Conservation (phyloP, 2,797 vertebrate genomes). For the Taenioides sp. region DNA sequence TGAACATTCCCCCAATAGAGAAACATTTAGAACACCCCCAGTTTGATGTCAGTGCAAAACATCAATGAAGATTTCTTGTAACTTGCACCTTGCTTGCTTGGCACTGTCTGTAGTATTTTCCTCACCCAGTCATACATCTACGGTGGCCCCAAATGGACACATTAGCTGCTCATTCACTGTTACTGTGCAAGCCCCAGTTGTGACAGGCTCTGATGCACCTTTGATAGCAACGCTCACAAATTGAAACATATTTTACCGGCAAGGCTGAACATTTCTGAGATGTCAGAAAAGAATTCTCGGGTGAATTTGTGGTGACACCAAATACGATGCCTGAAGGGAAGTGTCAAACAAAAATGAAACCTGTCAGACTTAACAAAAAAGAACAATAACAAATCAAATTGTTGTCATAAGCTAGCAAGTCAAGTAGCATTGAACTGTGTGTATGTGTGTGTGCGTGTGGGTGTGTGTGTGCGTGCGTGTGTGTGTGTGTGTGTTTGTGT, state of each 20-base stretch:
- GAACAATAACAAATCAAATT: conserved; percentile 48
- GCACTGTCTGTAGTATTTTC: background rate
- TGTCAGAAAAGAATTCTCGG: conserved; percentile 39
- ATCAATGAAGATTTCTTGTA: background rate
- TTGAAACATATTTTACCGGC: conserved; percentile 21
- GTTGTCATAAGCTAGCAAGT: conserved; percentile 42
- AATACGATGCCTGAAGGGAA: conserved; percentile 51
- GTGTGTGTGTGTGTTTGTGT: conserved; percentile 11
- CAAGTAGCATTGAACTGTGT: conserved; percentile 25
- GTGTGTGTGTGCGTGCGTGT: background rate
- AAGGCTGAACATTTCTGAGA: conserved; percentile 32
- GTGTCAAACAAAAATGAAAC: conserved; percentile 41
- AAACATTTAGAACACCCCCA: too few species aligned
- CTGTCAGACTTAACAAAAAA: conserved; percentile 26
- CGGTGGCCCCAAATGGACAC: conserved; percentile 6
- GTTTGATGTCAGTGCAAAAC: too few species aligned
- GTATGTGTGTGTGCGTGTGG: background rate
- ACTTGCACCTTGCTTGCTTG: background rate
- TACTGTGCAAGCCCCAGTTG: background rate
- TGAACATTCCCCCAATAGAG: too few species aligned
- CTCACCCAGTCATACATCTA: background rate
- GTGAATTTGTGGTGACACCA: conserved; percentile 35
- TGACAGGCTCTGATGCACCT: conserved; percentile 31
- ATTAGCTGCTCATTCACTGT: conserved; percentile 4
- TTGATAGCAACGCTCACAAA: conserved; percentile 19